These are phyloP conservation scores for Sterna hirundo DNA, from an alignment of 2,113 vertebrate genomes.

Conservation along the genomic window DNA sequence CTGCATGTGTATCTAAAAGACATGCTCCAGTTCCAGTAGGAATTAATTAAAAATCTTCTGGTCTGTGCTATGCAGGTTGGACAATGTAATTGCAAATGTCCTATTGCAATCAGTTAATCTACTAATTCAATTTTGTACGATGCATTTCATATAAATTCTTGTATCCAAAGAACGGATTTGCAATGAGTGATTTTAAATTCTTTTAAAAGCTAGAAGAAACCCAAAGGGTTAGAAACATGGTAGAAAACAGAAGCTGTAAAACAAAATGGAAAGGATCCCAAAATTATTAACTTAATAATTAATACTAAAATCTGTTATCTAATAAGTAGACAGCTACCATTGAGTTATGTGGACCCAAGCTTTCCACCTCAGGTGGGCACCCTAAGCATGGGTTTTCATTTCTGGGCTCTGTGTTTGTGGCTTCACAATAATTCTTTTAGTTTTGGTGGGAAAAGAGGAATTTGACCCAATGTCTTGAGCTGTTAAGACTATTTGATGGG, in stretches of 20 bases:
- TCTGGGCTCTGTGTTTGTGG: background rate
- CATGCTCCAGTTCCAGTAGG: background rate
- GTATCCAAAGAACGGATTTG: background rate
- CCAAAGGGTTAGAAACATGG: background rate
- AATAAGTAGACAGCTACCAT: background rate
- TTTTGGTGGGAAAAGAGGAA: background rate
- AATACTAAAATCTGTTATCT: background rate
- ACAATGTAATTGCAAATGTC: background rate
- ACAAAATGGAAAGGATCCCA: background rate
- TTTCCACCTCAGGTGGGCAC: background rate
- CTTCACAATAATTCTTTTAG: background rate
- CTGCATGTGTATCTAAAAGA: background rate
- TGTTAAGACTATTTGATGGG: background rate
- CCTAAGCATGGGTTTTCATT: background rate
- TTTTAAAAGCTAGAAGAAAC: background rate
- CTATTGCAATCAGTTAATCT: background rate
- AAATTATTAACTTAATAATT: background rate
- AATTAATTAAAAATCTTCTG: slow-evolving; percentile 4
- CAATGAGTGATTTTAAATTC: background rate
- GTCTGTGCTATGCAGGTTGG: background rate
- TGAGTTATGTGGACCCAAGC: background rate
- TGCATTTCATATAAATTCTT: background rate
- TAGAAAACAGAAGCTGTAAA: background rate
- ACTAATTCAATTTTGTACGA: background rate
- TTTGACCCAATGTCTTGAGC: background rate